Evolutionary conservation across 2,888 invertebrate species (phyloP).

Genomic region (Platycheirus rosarum): DNA sequence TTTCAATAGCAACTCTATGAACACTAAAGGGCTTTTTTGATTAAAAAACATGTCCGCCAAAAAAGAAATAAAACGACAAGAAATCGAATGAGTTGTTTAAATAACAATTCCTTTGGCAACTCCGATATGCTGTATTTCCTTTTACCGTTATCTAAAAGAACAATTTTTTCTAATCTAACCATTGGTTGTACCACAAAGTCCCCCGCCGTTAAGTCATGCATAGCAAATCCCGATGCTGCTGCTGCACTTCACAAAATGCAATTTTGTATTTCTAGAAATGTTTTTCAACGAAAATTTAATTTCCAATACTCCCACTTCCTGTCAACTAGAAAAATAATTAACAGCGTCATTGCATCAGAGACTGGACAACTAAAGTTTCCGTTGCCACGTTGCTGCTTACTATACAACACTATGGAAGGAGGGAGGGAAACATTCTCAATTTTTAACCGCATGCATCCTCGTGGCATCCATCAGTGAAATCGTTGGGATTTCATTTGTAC

Average conservation of each 20-base stretch:
- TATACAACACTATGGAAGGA: background rate
- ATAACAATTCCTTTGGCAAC: background rate
- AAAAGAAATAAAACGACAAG: slow-evolving; percentile 1
- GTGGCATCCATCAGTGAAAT: slow-evolving; percentile 56
- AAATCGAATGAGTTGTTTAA: background rate
- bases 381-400: background rate
- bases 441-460: slow-evolving; percentile 68
- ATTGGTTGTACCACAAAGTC: background rate
- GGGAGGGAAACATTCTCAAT: slow-evolving; percentile 52
- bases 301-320: slow-evolving; percentile 45
- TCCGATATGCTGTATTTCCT: background rate
- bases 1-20: background rate
- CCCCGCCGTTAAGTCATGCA: slow-evolving; percentile 5
- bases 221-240: slow-evolving; percentile 1
- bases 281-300: slow-evolving; percentile 63
- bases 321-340: slow-evolving; percentile 71
- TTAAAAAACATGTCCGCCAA: background rate
- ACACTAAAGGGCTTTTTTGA: slow-evolving; percentile 6
- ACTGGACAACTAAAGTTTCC: background rate
- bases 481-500: slow-evolving; percentile 71
- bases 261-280: slow-evolving; percentile 47
- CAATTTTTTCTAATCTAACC: slow-evolving; percentile 3
- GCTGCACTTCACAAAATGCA: slow-evolving; percentile 61
- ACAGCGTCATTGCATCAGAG: slow-evolving; percentile 59
- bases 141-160: background rate